These are phyloP conservation scores for Babylonia areolata DNA, from an alignment of 1,140 invertebrate genomes.

Conservation along the genomic window DNA sequence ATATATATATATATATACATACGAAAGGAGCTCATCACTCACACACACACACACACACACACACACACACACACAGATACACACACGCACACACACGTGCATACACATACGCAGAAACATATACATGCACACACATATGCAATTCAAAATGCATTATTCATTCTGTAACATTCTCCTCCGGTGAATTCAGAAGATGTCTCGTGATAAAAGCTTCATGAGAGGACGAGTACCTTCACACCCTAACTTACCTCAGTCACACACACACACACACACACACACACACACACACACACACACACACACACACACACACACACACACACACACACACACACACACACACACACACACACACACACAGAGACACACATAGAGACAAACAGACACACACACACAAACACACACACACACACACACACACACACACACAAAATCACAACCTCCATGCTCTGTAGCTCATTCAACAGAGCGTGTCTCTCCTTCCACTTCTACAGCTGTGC, in stretches of 20 bases:
- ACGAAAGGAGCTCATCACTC: not conserved
- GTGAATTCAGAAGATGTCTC: too few relatives aligned
- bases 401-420: too few relatives aligned
- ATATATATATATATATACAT: not conserved
- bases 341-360: conserved; percentile 11
- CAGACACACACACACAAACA: too few relatives aligned
- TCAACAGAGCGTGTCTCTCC: too few relatives aligned
- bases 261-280: conserved; percentile 11
- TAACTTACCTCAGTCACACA: not conserved
- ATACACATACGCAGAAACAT: not conserved
- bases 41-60: conserved; percentile 8
- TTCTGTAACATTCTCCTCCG: too few relatives aligned
- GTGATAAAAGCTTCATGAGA: too few relatives aligned
- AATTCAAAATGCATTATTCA: too few relatives aligned
- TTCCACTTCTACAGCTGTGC: too few relatives aligned
- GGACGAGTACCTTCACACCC: too few relatives aligned
- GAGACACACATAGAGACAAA: not conserved
- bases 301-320: conserved; percentile 11
- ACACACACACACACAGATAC: not conserved
- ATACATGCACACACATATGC: not conserved
- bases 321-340: conserved; percentile 11
- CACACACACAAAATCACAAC: too few relatives aligned
- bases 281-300: conserved; percentile 11
- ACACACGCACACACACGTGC: not conserved
- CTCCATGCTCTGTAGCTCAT: too few relatives aligned